Evolutionary conservation across 2,888 invertebrate genomes (phyloP).

Genomic region (Elegia similella): DNA sequence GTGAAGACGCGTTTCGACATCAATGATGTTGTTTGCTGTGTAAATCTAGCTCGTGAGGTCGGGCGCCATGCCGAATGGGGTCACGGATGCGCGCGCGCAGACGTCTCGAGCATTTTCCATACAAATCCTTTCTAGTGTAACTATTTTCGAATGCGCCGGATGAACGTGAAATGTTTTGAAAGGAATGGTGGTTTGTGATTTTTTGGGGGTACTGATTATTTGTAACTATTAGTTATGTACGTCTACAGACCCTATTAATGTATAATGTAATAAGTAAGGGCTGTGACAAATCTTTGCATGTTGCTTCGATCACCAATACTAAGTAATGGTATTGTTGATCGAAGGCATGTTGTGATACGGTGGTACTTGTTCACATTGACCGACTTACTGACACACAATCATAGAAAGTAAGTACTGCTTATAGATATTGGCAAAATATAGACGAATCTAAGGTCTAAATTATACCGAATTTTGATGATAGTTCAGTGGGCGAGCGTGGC

Average conservation of each 20-base stretch:
- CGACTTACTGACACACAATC: too few species aligned
- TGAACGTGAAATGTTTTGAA: neutral
- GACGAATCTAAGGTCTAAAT: too few species aligned
- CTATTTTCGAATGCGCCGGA: slow-evolving; percentile 16
- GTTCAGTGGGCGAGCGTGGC: too few species aligned
- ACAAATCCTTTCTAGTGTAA: slow-evolving; percentile 6
- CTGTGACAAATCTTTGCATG: too few species aligned
- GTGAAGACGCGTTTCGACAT: slow-evolving; percentile 20
- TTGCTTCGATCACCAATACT: too few species aligned
- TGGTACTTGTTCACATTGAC: too few species aligned
- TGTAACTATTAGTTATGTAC: neutral
- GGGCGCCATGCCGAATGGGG: slow-evolving; percentile 63
- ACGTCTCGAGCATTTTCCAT: slow-evolving; percentile 23
- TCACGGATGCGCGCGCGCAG: slow-evolving; percentile 64
- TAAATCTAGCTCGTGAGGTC: slow-evolving; percentile 49
- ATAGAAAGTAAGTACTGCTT: too few species aligned
- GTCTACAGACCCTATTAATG: neutral
- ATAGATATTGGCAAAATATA: too few species aligned
- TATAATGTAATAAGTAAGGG: neutral
- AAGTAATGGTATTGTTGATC: too few species aligned
- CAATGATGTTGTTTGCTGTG: slow-evolving; percentile 31
- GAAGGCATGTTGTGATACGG: too few species aligned
- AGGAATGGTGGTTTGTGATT: neutral
- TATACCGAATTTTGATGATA: too few species aligned
- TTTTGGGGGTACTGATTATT: neutral